phyloP scores from a whole-genome alignment of 2,888 invertebrate genomes.

The Athalia rosae region DNA sequence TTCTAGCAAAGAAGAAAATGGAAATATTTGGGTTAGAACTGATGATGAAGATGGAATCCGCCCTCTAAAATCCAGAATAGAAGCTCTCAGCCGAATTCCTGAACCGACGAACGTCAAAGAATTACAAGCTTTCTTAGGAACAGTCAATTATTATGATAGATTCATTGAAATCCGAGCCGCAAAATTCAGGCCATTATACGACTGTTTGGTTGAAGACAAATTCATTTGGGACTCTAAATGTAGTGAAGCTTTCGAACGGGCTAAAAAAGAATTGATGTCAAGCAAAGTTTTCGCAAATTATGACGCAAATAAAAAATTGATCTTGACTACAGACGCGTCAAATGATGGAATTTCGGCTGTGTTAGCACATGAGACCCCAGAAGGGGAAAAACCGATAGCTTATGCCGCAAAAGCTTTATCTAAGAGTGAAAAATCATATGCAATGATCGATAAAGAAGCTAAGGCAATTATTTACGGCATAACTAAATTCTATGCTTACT shows the following conservation, averaged over 20 bases:
- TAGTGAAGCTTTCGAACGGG: neutral
- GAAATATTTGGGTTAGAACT: neutral
- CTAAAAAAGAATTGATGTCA: slow-evolving; percentile 18
- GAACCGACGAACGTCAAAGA: neutral
- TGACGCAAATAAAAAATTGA: slow-evolving; percentile 46
- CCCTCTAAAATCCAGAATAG: neutral
- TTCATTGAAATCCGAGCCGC: slow-evolving; percentile 23
- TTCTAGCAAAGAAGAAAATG: neutral
- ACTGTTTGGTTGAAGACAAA: neutral
- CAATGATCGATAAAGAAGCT: slow-evolving; percentile 5
- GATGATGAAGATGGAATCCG: slow-evolving; percentile 1
- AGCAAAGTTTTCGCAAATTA: slow-evolving; percentile 47
- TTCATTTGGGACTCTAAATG: neutral
- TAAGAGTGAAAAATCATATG: neutral
- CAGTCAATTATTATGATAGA: slow-evolving; percentile 18
- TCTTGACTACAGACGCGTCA: slow-evolving; percentile 52
- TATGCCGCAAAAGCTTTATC: neutral
- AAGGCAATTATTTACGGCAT: neutral
- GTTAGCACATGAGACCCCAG: neutral
- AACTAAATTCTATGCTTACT: slow-evolving; percentile 7
- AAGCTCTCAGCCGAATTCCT: neutral
- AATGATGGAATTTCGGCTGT: slow-evolving; percentile 48
- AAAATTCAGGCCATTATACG: slow-evolving; percentile 45
- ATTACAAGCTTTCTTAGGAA: slow-evolving; percentile 6
- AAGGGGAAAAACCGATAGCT: slow-evolving; percentile 8